Conservation (phyloP, 2,797 vertebrate genomes). For the Prionace glauca region DNA sequence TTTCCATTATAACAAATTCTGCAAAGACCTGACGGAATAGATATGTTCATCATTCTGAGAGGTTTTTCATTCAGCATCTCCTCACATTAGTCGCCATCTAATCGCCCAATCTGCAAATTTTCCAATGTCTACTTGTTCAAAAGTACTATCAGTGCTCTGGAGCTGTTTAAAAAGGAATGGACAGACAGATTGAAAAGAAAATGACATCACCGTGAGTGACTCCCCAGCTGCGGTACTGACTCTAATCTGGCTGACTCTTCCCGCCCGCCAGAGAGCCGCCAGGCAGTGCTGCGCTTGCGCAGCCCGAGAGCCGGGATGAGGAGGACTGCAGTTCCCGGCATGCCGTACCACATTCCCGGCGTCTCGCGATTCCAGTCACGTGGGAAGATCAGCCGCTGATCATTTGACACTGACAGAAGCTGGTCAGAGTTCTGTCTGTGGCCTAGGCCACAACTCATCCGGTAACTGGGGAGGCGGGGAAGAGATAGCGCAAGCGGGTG, state of each 20-base stretch:
- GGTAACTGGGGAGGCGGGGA: no score
- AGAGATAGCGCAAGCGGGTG: no score
- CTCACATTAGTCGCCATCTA: no score
- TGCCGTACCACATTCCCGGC: background rate
- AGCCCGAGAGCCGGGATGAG: background rate
- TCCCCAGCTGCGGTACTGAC: background rate
- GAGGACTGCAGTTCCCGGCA: background rate
- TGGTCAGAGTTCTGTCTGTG: no score
- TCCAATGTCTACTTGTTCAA: no score
- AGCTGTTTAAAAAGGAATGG: background rate
- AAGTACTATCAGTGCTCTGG: no score
- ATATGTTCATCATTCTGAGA: no score
- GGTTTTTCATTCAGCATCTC: no score
- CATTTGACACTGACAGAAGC: background rate
- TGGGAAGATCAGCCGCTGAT: background rate
- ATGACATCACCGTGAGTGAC: no score
- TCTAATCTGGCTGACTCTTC: background rate
- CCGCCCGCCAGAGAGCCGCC: background rate
- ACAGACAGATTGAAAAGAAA: background rate
- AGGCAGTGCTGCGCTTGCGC: no score
- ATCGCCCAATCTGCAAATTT: no score
- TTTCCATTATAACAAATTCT: background rate
- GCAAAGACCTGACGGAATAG: background rate
- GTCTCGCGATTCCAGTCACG: background rate
- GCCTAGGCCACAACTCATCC: no score